Evolutionary conservation across 2,888 invertebrate species (phyloP).

Genomic region (Sphinx pinastri): DNA sequence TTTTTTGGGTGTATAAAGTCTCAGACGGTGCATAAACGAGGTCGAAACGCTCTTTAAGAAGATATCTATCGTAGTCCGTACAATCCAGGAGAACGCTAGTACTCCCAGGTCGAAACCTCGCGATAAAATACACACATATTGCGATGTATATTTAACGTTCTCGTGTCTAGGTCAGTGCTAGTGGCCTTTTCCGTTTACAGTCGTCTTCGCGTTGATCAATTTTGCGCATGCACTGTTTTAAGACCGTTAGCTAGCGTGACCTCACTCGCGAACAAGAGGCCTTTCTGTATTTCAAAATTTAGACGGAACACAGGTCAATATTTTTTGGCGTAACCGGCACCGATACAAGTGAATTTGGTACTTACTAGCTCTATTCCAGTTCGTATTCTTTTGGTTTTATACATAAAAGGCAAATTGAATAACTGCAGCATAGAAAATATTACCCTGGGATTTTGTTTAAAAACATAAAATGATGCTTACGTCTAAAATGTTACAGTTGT

Average conservation of each 20-base stretch:
- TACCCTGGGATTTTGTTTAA: not conserved
- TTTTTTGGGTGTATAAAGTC: no score
- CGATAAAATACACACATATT: no score
- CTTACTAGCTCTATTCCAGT: no score
- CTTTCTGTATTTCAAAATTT: not conserved
- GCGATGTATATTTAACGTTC: not conserved
- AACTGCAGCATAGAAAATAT: no score
- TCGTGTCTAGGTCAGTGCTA: not conserved
- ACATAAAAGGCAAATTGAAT: no score
- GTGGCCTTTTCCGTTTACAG: not conserved
- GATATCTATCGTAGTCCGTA: not conserved
- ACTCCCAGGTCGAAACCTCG: no score
- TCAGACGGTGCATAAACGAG: no score
- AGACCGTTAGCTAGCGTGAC: conserved; percentile 3
- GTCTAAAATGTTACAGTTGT: conserved; percentile 60
- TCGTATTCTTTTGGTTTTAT: no score
- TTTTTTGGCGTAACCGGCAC: no score
- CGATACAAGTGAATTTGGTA: no score
- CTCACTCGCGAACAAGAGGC: not conserved
- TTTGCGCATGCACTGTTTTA: conserved; percentile 15
- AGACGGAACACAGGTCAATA: no score
- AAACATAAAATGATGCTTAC: conserved; percentile 48
- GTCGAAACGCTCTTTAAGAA: not conserved
- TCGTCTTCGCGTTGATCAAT: conserved; percentile 3
- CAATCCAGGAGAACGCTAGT: not conserved